These are phyloP conservation scores for Oreonectes daqikongensis DNA, from an alignment of 2,797 vertebrate genomes.

Conservation along the genomic window DNA sequence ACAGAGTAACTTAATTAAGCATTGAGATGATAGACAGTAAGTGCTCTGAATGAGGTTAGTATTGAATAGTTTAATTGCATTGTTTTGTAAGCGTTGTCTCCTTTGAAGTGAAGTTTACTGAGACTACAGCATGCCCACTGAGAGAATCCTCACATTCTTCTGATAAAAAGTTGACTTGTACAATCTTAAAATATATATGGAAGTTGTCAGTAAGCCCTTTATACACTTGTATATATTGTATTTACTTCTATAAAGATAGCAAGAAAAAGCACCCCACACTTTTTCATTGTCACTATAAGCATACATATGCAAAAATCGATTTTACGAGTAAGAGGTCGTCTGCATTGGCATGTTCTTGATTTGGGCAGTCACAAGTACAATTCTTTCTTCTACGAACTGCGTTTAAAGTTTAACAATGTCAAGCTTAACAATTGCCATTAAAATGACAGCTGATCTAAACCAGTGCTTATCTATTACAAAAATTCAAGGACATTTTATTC, in stretches of 20 bases:
- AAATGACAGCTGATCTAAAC: neutral
- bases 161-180: neutral
- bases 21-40: constrained; percentile 9
- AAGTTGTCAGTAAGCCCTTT: neutral
- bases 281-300: neutral
- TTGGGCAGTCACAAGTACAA: no score
- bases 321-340: neutral
- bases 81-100: neutral
- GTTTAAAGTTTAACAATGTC: neutral
- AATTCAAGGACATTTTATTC: neutral
- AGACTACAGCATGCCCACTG: neutral
- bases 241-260: neutral
- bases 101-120: constrained; percentile 8
- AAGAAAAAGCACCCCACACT: neutral
- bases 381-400: neutral
- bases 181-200: neutral
- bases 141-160: neutral
- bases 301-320: neutral
- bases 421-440: neutral
- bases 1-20: constrained; percentile 17
- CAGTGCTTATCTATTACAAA: neutral
- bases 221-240: neutral
- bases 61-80: constrained; percentile 4
- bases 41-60: constrained; percentile 32
- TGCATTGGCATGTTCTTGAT: neutral